Evolutionary conservation across 2,888 invertebrate species (phyloP).

Genomic region (Pachycephus smyrnensis): DNA sequence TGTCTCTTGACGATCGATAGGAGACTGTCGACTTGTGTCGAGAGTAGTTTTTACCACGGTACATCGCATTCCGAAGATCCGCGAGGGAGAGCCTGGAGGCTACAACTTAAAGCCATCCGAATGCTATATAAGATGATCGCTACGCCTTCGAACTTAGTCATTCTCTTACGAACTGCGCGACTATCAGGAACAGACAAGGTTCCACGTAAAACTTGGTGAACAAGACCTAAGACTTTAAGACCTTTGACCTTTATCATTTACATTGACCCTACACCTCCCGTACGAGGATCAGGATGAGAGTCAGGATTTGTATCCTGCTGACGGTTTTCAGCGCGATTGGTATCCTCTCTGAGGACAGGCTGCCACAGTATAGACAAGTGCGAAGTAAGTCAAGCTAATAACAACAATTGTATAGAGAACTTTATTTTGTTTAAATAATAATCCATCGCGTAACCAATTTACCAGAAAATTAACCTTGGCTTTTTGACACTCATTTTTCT

Average conservation of each 20-base stretch:
- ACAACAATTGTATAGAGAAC: neutral
- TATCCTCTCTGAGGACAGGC: neutral
- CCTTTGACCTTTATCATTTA: neutral
- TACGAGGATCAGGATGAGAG: neutral
- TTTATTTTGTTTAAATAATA: no score
- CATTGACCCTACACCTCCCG: neutral
- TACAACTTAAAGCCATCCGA: slow-evolving; percentile 36
- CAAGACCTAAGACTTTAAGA: neutral
- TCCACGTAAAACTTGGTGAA: neutral
- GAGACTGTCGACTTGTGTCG: neutral
- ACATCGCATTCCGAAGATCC: slow-evolving; percentile 12
- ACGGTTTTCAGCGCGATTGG: neutral
- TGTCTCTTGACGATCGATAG: neutral
- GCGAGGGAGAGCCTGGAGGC: slow-evolving; percentile 35
- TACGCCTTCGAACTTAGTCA: slow-evolving; percentile 52
- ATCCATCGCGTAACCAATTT: neutral
- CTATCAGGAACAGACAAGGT: slow-evolving; percentile 29
- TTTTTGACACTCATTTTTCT: neutral
- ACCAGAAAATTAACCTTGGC: neutral
- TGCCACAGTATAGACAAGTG: neutral
- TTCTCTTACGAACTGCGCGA: slow-evolving; percentile 47
- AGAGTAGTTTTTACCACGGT: slow-evolving; percentile 6
- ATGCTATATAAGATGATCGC: slow-evolving; percentile 60
- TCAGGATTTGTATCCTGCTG: slow-evolving; percentile 4
- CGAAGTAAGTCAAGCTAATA: slow-evolving; percentile 4